Percentiles rank a stretch among this genome's conserved stretches.
phyloP scores from a whole-genome alignment of 2,113 vertebrate genomes.

The Anoura caudifer region DNA sequence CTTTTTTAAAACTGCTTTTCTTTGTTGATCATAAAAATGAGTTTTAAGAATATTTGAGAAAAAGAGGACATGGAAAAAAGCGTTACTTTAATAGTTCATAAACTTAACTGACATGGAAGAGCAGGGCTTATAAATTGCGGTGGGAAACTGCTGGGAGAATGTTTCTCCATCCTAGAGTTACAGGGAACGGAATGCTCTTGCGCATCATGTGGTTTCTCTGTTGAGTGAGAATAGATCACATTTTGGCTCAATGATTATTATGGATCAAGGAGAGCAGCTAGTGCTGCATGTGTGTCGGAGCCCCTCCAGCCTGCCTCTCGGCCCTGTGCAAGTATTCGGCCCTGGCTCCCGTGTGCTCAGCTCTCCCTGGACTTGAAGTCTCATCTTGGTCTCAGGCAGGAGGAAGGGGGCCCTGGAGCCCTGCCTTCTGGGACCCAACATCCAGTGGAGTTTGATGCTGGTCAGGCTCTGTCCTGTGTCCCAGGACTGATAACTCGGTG shows the following conservation, averaged over 20 bases:
- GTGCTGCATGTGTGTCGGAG: neutral
- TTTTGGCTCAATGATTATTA: neutral
- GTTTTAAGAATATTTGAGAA: neutral
- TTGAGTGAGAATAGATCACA: neutral
- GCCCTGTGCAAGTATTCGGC: no score
- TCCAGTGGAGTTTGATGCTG: neutral
- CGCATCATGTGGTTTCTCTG: neutral
- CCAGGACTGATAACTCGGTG: neutral
- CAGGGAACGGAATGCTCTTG: neutral
- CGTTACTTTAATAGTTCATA: neutral
- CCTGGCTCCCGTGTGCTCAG: accelerated
- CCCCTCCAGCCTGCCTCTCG: neutral
- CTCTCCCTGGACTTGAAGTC: neutral
- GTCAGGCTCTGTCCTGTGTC: neutral
- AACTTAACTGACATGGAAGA: neutral
- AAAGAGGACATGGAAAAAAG: neutral
- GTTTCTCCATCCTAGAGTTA: neutral
- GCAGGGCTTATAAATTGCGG: neutral
- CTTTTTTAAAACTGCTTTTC: neutral
- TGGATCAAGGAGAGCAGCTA: neutral
- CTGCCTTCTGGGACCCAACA: neutral
- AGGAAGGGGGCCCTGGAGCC: neutral
- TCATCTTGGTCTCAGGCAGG: neutral
- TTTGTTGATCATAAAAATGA: neutral
- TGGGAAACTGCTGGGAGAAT: neutral